Evolutionary conservation across 2,888 invertebrate genomes (phyloP).

Genomic region (Nomada hirtipes): DNA sequence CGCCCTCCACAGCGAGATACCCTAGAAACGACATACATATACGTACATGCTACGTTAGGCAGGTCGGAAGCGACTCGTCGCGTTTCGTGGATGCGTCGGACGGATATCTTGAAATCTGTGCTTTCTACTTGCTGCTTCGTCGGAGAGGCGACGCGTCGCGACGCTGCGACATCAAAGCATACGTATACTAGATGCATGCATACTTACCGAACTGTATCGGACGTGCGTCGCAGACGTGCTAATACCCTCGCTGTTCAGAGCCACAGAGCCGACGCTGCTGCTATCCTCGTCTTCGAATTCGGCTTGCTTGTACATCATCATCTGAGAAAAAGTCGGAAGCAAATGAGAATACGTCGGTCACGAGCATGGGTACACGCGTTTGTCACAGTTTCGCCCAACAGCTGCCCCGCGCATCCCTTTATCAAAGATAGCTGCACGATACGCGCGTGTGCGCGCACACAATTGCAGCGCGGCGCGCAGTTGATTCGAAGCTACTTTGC

Average conservation of each 20-base stretch:
- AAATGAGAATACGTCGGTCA: neutral
- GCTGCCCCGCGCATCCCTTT: too few relatives aligned
- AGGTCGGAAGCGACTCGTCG: neutral
- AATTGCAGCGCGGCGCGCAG: neutral
- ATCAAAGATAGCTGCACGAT: too few relatives aligned
- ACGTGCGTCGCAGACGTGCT: constrained; percentile 92
- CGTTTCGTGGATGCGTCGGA: too few relatives aligned
- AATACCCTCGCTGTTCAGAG: constrained; percentile 91
- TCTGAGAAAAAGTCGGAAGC: constrained; percentile 84
- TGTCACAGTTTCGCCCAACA: too few relatives aligned
- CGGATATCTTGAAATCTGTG: too few relatives aligned
- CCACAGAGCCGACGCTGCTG: constrained; percentile 93
- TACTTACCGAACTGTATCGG: constrained; percentile 90
- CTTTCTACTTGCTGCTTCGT: neutral
- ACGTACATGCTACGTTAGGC: neutral
- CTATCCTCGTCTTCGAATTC: constrained; percentile 94
- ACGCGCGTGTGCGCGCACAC: too few relatives aligned
- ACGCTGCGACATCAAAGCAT: too few relatives aligned
- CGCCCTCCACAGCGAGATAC: constrained; percentile 91
- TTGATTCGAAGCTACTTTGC: neutral
- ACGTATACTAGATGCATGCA: neutral
- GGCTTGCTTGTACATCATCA: constrained; percentile 95
- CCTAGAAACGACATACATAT: constrained; percentile 84
- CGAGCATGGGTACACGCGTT: neutral
- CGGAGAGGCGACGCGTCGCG: too few relatives aligned